A percentile compares a stretch with the other conserved stretches of the same genome.
Evolutionary conservation across 2,888 invertebrate genomes (phyloP).

Genomic region (Xestia ashworthii): DNA sequence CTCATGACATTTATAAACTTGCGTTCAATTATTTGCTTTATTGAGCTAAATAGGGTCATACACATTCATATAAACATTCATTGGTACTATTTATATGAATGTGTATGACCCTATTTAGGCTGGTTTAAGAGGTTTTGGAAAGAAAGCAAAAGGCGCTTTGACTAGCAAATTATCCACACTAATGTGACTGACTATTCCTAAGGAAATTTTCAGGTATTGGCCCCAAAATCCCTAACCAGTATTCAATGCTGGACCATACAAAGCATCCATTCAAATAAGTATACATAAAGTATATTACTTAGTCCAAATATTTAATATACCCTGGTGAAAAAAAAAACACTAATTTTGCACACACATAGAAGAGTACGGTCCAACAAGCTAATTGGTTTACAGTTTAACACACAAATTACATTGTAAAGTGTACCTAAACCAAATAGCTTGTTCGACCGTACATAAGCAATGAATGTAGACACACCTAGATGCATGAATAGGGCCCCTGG

Average conservation of each 20-base stretch:
- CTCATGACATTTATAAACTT: not conserved
- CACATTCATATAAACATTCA: no score
- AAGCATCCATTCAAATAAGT: no score
- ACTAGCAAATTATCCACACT: not conserved
- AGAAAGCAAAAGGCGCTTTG: not conserved
- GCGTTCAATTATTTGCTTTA: not conserved
- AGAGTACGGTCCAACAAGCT: not conserved
- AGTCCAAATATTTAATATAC: no score
- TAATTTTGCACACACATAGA: not conserved
- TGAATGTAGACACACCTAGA: not conserved
- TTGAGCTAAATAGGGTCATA: not conserved
- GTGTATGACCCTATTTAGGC: not conserved
- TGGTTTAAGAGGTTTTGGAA: not conserved
- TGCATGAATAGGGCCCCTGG: constrained; percentile 61
- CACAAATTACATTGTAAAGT: no score
- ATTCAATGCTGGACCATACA: no score
- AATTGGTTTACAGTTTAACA: no score
- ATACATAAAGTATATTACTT: no score
- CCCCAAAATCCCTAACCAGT: no score
- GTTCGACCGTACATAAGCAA: not conserved
- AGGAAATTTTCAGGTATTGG: not conserved
- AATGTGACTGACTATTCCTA: not conserved
- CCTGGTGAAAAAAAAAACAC: not conserved
- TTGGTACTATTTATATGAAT: no score
- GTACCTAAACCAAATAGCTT: no score